Percentiles rank a stretch among this genome's conserved stretches.
phyloP scores from a whole-genome alignment of 2,113 vertebrate species.

The Peromyscus californicus region DNA sequence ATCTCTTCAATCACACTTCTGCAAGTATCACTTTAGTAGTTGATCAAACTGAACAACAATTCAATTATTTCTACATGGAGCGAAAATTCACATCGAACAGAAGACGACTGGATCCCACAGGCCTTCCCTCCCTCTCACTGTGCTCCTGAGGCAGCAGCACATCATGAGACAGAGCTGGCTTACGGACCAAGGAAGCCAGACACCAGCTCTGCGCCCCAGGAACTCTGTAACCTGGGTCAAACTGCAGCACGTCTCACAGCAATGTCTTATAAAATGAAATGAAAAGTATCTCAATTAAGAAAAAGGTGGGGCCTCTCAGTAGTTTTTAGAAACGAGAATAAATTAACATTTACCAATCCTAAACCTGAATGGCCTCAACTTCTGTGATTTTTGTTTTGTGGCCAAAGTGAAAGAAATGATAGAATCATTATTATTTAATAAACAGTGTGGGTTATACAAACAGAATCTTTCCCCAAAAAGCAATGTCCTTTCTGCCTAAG shows the following conservation, averaged over 20 bases:
- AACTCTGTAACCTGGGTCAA: neutral
- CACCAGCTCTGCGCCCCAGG: neutral
- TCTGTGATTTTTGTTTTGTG: neutral
- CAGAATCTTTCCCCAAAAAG: neutral
- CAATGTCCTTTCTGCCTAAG: neutral
- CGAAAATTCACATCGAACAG: conserved; percentile 3
- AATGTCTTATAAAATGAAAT: conserved; percentile 25
- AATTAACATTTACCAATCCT: neutral
- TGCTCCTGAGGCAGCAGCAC: neutral
- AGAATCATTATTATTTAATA: neutral
- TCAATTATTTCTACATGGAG: neutral
- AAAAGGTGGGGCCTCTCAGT: neutral
- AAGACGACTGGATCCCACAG: neutral
- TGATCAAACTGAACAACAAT: neutral
- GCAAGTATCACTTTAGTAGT: neutral
- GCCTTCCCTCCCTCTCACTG: neutral
- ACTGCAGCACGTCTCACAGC: neutral
- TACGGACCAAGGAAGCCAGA: neutral
- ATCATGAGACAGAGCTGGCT: neutral
- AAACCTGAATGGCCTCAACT: neutral
- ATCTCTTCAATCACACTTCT: neutral
- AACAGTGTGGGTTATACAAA: neutral
- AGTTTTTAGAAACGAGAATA: neutral
- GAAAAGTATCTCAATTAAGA: conserved; percentile 16
- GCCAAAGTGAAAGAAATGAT: neutral